These are phyloP conservation scores for Pristionchus entomophagus DNA, from an alignment of 2,888 invertebrate genomes.

Conservation along the genomic window DNA sequence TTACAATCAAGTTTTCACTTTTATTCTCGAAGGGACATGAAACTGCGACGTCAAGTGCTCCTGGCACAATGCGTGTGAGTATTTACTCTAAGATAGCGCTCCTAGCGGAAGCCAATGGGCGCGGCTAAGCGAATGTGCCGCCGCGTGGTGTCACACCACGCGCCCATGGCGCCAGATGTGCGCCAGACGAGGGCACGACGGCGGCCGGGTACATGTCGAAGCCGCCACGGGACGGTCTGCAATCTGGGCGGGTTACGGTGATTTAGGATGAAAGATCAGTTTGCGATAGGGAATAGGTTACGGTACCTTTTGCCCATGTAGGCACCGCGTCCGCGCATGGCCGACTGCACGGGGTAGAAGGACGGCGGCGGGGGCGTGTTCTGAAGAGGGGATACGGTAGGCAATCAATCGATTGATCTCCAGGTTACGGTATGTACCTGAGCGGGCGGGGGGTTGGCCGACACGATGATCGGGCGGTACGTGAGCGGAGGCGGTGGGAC, in stretches of 20 bases:
- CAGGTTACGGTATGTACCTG: neutral
- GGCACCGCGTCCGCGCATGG: neutral
- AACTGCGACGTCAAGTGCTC: neutral
- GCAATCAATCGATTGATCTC: too few relatives aligned
- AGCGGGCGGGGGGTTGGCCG: neutral
- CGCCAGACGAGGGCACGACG: too few relatives aligned
- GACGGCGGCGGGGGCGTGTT: neutral
- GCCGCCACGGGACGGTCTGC: conserved; percentile 20
- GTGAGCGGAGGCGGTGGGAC: conserved; percentile 28
- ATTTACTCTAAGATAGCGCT: too few relatives aligned
- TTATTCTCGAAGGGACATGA: conserved; percentile 41
- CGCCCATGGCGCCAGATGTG: too few relatives aligned
- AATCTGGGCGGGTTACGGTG: too few relatives aligned
- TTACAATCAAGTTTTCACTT: conserved; percentile 41
- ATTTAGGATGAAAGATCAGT: too few relatives aligned
- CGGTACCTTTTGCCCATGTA: conserved; percentile 14
- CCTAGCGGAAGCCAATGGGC: too few relatives aligned
- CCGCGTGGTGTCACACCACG: too few relatives aligned
- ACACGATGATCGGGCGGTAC: conserved; percentile 30
- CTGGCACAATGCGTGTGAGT: too few relatives aligned
- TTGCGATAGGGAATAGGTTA: too few relatives aligned
- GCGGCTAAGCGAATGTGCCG: too few relatives aligned
- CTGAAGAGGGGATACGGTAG: neutral
- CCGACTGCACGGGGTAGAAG: conserved; percentile 24
- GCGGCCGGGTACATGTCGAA: conserved; percentile 28